Evolutionary conservation across 2,113 vertebrate genomes (phyloP), one percentile per base, ranked within the genome.

Genomic region (Recurvirostra avosetta): DNA sequence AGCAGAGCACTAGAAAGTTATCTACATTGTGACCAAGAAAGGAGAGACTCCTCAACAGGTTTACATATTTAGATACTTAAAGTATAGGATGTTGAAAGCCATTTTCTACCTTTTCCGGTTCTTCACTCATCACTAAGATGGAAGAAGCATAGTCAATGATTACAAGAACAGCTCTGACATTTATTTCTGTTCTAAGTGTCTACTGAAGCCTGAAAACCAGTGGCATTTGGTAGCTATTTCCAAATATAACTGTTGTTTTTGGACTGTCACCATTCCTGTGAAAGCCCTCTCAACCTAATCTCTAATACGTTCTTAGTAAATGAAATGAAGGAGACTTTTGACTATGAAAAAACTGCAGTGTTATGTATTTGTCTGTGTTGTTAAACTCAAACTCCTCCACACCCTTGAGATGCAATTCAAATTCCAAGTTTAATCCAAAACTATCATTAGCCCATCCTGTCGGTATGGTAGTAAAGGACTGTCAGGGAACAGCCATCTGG

Each of bases 391-490:
- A 80, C 56, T 84, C 65, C 41, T 94, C 88, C 83, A 92, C 80
- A 30, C 40, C 88, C 86, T 76, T n/a, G 36, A 94, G 56, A 74
- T 78, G 79, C 73, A 93, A 92, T 74, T 89, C 72, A 72, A 89
- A 79, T 86, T 86, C 83, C 73, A 91, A 40, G 36, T 89, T 93
- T 50, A 92, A 85, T 73, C 77, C 76, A 78, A 92, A 96, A 91
- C 86, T 89, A 85, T 89, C 94, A 95, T 94, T 91, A 94, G 73
- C 53, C 92, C 61, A 49, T 84, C 76, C 91, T 88, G 86, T 72
- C 68, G 86, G 91, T 90, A 50, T 1, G 1, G 82, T 20, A 77
- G 79, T 15, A 47, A 86, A 80, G 82, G 55, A 63, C 67, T 66
- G 66, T 19, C 84, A 87, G 61, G 52, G 40, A 80, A 52, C 17